phyloP scores from a whole-genome alignment of 2,888 invertebrate species.

The Lydus trimaculatus region DNA sequence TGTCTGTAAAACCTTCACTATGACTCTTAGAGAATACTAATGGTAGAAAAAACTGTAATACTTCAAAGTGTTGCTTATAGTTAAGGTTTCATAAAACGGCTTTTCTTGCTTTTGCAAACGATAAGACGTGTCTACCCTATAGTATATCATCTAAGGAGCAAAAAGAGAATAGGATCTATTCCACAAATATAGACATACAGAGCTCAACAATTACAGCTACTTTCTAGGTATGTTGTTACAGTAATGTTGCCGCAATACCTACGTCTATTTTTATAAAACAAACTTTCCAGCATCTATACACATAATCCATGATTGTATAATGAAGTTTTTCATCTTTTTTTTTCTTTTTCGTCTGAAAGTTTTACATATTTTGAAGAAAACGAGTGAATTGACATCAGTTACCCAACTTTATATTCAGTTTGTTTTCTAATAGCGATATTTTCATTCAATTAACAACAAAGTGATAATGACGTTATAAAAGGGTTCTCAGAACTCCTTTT shows the following conservation, averaged over 20 bases:
- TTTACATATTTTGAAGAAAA: neutral
- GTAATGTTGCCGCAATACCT: too few relatives aligned
- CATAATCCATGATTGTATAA: too few relatives aligned
- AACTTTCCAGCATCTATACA: too few relatives aligned
- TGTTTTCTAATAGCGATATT: constrained; percentile 37
- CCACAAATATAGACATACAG: too few relatives aligned
- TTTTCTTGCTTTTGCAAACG: neutral
- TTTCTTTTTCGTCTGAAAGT: too few relatives aligned
- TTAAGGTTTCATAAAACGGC: neutral
- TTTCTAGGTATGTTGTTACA: too few relatives aligned
- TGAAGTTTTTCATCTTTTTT: too few relatives aligned
- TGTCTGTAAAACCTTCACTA: constrained; percentile 19
- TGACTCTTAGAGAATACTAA: neutral
- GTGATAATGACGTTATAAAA: constrained; percentile 41
- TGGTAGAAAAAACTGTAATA: neutral
- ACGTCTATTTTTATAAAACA: too few relatives aligned
- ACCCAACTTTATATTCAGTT: neutral
- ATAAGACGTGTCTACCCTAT: too few relatives aligned
- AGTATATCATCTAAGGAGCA: too few relatives aligned
- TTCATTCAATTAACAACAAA: constrained; percentile 41
- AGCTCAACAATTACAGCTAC: too few relatives aligned
- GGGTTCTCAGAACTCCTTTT: constrained; percentile 36
- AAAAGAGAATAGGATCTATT: too few relatives aligned
- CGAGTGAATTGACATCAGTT: neutral
- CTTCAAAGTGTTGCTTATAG: neutral